Evolutionary conservation across 1,140 invertebrate genomes (phyloP).

Genomic region (Drosophila murphyi): DNA sequence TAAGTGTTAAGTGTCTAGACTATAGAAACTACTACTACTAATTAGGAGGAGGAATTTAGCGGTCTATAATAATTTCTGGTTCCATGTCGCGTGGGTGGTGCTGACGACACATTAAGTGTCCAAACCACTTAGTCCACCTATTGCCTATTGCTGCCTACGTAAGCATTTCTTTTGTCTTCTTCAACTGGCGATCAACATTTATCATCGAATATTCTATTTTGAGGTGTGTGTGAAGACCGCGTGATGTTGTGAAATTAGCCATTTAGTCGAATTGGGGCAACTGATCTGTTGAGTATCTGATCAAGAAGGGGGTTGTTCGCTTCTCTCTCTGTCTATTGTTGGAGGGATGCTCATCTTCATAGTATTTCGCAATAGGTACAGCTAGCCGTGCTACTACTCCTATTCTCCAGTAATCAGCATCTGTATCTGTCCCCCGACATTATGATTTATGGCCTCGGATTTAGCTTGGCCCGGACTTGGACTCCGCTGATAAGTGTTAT

Average conservation of each 20-base stretch:
- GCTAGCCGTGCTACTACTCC: neutral
- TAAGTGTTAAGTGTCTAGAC: slow-evolving; percentile 54
- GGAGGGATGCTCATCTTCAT: neutral
- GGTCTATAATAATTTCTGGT: slow-evolving; percentile 15
- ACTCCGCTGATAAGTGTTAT: slow-evolving; percentile 2
- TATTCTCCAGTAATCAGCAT: neutral
- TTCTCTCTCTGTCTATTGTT: neutral
- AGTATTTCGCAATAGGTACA: slow-evolving; percentile 1
- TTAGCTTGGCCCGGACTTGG: slow-evolving; percentile 13
- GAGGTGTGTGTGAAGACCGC: slow-evolving; percentile 39
- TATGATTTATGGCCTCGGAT: slow-evolving; percentile 35
- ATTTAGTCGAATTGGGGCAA: slow-evolving; percentile 12
- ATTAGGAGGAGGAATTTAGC: neutral
- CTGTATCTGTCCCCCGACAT: slow-evolving; percentile 9
- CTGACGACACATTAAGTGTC: slow-evolving; percentile 62
- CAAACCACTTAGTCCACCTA: too few species aligned
- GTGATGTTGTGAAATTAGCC: slow-evolving; percentile 71
- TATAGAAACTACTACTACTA: neutral
- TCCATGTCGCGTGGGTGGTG: slow-evolving; percentile 41
- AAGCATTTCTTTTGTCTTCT: slow-evolving; percentile 21
- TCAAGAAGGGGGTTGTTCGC: slow-evolving; percentile 4
- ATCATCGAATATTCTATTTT: slow-evolving; percentile 49
- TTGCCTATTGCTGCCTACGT: slow-evolving; percentile 26
- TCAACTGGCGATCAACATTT: slow-evolving; percentile 1
- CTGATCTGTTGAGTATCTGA: slow-evolving; percentile 1